Base-by-base conservation (phyloP, 2,113 vertebrate species). In the Macquaria ambigua region DNA sequence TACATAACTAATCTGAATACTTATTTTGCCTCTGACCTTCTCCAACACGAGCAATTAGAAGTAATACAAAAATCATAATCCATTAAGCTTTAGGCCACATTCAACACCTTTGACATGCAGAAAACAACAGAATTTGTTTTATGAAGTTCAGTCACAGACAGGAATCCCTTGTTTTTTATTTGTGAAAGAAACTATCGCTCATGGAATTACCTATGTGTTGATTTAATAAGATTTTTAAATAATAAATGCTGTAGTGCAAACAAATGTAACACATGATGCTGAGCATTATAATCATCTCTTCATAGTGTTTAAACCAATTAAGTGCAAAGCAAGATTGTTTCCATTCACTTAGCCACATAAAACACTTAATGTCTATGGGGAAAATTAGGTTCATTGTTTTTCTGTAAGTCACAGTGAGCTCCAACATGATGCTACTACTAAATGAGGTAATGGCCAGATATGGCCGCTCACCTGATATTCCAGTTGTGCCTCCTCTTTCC, bases 391-490 rank as follows among this genome's bases (percentile, higher is more conserved):
- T 61, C 0, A 21, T 28, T 80, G 43, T 77, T 69, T 84, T 74
- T 55, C 72, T 79, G 39, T 16, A 63, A 73, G 20, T 53, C 20
- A 58, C 62, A 16, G 6, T 43, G 56, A 46, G 37, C 7, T 43
- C 46, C 58, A n/a, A 5, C 9, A 63, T 39, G 68, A 7, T 43
- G 14, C 46, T 76, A 10, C 20, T 0, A 64, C 43, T 55, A 69
- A 59, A 79, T 81, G 46, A 67, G 43, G 56, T 52, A 28, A 70
- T 61, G 46, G 74, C n/a, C 1, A 1, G 41, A 46, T 41, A 62
- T 48, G 14, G 15, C 37, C 31, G 2, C 21, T 84, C 56, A 81
- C 73, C 77, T 76, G 70, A 82, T 37, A 67, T 34, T 66, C 31
- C 23, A 0, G 23, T 21, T 15, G 59, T 56, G 28, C 41, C 77